Base-by-base conservation (phyloP, 2,797 vertebrate species). In the Pangasius krempfi region DNA sequence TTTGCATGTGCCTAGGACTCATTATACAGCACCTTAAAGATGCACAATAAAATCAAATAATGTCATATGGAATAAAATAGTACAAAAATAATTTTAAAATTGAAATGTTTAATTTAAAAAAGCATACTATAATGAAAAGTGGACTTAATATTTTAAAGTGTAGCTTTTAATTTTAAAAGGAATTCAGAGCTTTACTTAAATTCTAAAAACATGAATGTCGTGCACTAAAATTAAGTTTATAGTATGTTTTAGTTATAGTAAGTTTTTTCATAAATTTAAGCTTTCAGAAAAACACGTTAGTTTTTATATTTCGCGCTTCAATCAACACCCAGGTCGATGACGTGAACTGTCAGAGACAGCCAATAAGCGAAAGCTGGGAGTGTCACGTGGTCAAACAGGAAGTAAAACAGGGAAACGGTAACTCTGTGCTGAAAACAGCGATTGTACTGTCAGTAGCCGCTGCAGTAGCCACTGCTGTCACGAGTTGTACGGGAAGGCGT, bases 401-500 rank as follows among this genome's bases (percentile, higher is more conserved):
- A 30, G 60, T 56, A 47, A 62, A n/a, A 60, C 1, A 5, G 14
- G 1, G 4, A 47, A 22, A 25, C 0, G 0, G 22, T 7, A 10
- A 2, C 25, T 12, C 20, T 0, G 37, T 16, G 8, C 1, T 22
- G 54, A 76, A 12, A 75, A 62, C 25, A 56, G 20, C 0, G 4
- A 3, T 5, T 16, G n/a, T 10, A 1, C 1, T 12, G 13, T 18
- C 27, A 22, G 56, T 60, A 47, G 14, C 2, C 22, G 33, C 8
- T 4, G 4, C 18, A 4, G 4, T 3, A 56, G 16, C 1, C 54
- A 18, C 4, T 56, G 16, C 0, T 8, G 50, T 30, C 1, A 14
- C 6, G 8, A 6, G 5, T 4, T 30, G 2, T 2, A 22, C 0
- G 18, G 33, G 27, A 8, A 47, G 6, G 0, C 4, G 52, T 44